A percentile compares a stretch with the other conserved stretches of the same genome.
Conservation (phyloP, 2,113 vertebrate genomes). For the Oceanodroma tethys region DNA sequence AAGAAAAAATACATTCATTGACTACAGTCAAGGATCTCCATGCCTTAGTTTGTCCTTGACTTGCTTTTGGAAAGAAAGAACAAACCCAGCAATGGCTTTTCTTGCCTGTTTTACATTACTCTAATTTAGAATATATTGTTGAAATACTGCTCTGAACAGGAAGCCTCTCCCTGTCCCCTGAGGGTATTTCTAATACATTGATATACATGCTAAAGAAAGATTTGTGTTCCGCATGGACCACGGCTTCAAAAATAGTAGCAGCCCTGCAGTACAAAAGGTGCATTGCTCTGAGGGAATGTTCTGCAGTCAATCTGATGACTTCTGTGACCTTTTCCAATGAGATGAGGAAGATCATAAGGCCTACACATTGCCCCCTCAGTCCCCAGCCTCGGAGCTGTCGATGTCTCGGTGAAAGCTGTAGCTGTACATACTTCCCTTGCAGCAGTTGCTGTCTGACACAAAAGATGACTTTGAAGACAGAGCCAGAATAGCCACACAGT, state of each 20-base stretch:
- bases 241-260: not conserved
- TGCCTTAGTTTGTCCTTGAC: not conserved
- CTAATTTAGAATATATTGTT: not conserved
- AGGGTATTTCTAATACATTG: not conserved
- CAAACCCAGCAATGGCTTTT: not conserved
- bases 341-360: constrained; percentile 13
- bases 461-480: constrained; percentile 17
- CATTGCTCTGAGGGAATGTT: constrained; percentile 10
- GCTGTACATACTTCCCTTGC: not conserved
- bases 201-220: constrained; percentile 26
- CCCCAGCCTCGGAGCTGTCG: not conserved
- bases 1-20: not conserved
- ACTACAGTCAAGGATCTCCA: not conserved
- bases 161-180: not conserved
- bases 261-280: not conserved
- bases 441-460: constrained; percentile 1
- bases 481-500: not conserved
- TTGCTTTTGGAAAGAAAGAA: not conserved
- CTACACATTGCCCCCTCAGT: not conserved
- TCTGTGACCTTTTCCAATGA: not conserved
- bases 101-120: not conserved
- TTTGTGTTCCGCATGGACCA: not conserved
- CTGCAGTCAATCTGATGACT: constrained; percentile 21
- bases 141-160: not conserved
- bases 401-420: not conserved